Percentiles rank a stretch among this genome's conserved stretches.
Conservation (phyloP, 2,888 invertebrate genomes). For the Bruchidius siliquastri region DNA sequence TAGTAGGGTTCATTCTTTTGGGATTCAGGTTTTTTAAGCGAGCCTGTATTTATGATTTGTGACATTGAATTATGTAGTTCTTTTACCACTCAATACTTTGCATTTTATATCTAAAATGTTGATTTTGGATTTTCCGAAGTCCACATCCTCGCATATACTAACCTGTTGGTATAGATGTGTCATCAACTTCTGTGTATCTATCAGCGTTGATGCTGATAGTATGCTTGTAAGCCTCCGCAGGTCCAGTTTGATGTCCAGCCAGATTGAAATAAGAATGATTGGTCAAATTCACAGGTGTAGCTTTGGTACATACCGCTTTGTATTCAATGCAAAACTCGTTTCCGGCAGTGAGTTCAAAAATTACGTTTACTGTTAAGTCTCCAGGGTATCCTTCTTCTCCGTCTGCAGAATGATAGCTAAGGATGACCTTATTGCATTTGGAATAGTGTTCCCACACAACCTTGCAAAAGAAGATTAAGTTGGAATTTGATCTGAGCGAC, state of each 20-base stretch:
- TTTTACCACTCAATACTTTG: no score
- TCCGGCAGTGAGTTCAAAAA: slow-evolving; percentile 66
- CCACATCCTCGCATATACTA: no score
- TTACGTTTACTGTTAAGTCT: slow-evolving; percentile 63
- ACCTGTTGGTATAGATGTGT: slow-evolving; percentile 69
- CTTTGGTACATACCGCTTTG: slow-evolving; percentile 68
- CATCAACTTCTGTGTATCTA: slow-evolving; percentile 66
- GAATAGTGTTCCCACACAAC: slow-evolving; percentile 22
- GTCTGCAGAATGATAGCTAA: slow-evolving; percentile 72
- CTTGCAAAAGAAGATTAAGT: not conserved
- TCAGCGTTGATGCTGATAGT: slow-evolving; percentile 70
- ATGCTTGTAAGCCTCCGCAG: slow-evolving; percentile 62
- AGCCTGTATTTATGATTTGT: no score
- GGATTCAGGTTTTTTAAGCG: no score
- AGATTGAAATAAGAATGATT: slow-evolving; percentile 90
- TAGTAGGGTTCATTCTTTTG: no score
- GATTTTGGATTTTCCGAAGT: no score
- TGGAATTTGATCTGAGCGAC: no score
- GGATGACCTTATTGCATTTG: slow-evolving; percentile 53
- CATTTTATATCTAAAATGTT: no score
- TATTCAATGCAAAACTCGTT: slow-evolving; percentile 73
- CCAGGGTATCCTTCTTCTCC: slow-evolving; percentile 90
- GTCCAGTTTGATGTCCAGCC: slow-evolving; percentile 75
- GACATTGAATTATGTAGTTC: no score
- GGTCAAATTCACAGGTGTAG: slow-evolving; percentile 81